Conservation (phyloP, 2,888 invertebrate species). For the Torymus auratus region DNA sequence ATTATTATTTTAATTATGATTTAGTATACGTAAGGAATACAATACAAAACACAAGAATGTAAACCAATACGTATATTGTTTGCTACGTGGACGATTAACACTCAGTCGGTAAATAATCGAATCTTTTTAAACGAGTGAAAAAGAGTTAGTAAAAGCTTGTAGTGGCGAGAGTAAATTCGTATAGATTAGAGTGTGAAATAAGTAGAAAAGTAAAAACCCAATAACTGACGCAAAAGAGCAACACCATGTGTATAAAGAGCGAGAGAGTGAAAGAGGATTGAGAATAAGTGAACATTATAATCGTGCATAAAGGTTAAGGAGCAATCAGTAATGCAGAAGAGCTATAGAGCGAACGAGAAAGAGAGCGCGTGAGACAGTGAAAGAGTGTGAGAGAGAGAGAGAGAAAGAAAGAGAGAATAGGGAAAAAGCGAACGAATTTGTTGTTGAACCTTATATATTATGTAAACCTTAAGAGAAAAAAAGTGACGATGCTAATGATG, state of each 20-base stretch:
- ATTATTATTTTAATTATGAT: too few relatives aligned
- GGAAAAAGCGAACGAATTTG: slow-evolving; percentile 69
- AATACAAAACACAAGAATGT: too few relatives aligned
- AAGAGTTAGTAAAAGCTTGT: slow-evolving; percentile 17
- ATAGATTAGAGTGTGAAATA: slow-evolving; percentile 33
- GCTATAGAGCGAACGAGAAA: slow-evolving; percentile 40
- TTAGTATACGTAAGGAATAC: too few relatives aligned
- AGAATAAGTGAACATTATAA: slow-evolving; percentile 31
- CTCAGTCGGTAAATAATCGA: slow-evolving; percentile 25
- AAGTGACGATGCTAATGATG: slow-evolving; percentile 64
- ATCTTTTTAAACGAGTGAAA: not conserved
- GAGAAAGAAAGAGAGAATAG: slow-evolving; percentile 38
- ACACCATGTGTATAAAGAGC: slow-evolving; percentile 58
- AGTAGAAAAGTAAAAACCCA: slow-evolving; percentile 28
- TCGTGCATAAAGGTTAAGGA: slow-evolving; percentile 43
- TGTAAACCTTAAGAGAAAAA: slow-evolving; percentile 65
- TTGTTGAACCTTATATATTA: slow-evolving; percentile 73
- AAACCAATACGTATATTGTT: too few relatives aligned
- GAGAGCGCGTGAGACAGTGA: slow-evolving; percentile 28
- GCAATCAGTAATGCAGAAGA: slow-evolving; percentile 43
- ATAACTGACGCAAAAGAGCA: slow-evolving; percentile 36
- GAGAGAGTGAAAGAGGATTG: slow-evolving; percentile 38
- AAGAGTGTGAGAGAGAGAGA: slow-evolving; percentile 37
- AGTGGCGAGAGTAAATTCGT: slow-evolving; percentile 32
- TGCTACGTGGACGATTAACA: not conserved